Conservation (phyloP, 2,797 vertebrate genomes). For the Peromyscus eremicus region DNA sequence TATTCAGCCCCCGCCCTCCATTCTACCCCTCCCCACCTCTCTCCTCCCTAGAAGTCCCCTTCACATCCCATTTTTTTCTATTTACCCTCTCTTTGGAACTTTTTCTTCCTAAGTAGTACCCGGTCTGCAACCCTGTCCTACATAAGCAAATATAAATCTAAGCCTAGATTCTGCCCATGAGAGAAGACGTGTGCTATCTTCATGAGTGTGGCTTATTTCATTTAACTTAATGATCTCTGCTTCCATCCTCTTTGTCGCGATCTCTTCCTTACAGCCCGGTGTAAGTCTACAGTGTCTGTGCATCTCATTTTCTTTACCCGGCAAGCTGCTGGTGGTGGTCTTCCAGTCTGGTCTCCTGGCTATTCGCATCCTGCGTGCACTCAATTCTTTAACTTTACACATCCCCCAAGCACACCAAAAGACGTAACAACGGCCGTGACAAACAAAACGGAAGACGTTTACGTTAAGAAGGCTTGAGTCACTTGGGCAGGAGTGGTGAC, state of each 20-base stretch:
- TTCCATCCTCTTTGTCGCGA: not conserved
- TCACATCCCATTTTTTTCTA: not conserved
- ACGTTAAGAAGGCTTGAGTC: not conserved
- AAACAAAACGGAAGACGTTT: not conserved
- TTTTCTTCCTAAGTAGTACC: too few relatives aligned
- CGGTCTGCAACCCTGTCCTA: not conserved
- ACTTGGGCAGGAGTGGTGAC: not conserved
- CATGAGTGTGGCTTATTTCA: not conserved
- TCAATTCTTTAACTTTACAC: not conserved
- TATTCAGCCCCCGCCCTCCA: not conserved
- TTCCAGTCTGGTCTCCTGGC: not conserved
- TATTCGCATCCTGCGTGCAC: too few relatives aligned
- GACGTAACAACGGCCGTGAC: not conserved
- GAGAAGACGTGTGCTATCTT: not conserved
- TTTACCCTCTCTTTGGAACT: not conserved
- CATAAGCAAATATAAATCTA: not conserved
- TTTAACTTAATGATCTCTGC: not conserved
- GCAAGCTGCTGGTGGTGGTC: not conserved
- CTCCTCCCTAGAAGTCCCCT: not conserved
- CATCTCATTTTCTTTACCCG: not conserved
- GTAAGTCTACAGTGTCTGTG: too few relatives aligned
- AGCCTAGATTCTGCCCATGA: not conserved
- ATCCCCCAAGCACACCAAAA: conserved; percentile 29
- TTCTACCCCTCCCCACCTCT: not conserved
- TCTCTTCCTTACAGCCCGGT: not conserved